phyloP scores from a whole-genome alignment of 2,113 vertebrate species.

The Trogon melanurus region DNA sequence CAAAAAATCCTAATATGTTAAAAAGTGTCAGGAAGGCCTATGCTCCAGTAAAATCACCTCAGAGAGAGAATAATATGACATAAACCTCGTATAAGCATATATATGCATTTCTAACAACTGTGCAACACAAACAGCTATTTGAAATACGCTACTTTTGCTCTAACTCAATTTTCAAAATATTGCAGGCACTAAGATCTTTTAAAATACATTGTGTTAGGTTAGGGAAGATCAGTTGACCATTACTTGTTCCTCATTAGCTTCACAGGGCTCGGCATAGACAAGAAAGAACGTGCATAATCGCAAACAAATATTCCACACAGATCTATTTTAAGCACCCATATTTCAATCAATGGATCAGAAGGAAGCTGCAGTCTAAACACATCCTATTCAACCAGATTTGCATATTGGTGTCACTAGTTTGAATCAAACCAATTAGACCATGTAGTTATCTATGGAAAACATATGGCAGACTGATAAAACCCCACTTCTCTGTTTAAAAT shows the following conservation, averaged over 20 bases:
- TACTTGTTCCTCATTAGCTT: constrained; percentile 38
- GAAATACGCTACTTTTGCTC: constrained; percentile 3
- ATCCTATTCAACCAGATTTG: constrained; percentile 68
- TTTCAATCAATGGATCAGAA: constrained; percentile 69
- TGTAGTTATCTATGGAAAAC: constrained; percentile 73
- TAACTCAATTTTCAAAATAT: not conserved
- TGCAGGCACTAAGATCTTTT: not conserved
- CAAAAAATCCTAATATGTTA: not conserved
- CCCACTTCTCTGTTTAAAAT: constrained; percentile 63
- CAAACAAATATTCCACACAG: constrained; percentile 36
- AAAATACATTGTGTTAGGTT: not conserved
- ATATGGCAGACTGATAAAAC: constrained; percentile 65
- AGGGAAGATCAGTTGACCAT: not conserved
- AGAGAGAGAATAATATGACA: not conserved
- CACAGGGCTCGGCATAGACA: not conserved
- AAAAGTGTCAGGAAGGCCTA: not conserved
- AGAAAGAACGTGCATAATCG: constrained; percentile 37
- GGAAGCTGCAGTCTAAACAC: constrained; percentile 50
- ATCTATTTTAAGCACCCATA: constrained; percentile 68
- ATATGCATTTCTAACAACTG: not conserved
- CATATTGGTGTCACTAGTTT: constrained; percentile 70
- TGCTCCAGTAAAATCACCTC: not conserved
- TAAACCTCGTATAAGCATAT: not conserved
- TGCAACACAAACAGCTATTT: constrained; percentile 14
- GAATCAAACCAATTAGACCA: constrained; percentile 73